phyloP scores from a whole-genome alignment of 2,888 invertebrate genomes.

The Kuschelorhynchus macadamiae region DNA sequence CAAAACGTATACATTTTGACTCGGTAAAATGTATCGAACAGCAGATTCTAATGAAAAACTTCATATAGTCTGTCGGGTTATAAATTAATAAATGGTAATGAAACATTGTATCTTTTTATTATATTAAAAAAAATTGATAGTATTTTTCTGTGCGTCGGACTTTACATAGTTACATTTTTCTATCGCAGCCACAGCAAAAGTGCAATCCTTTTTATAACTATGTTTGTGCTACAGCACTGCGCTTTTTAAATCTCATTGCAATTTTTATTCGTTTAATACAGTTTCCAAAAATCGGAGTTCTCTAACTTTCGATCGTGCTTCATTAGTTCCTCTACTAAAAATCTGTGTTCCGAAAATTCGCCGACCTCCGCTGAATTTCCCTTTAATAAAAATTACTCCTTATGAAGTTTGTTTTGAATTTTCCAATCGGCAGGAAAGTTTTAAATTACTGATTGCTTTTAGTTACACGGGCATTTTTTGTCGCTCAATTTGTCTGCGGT shows the following conservation, averaged over 20 bases:
- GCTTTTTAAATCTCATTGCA: background rate
- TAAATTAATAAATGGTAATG: too few relatives aligned
- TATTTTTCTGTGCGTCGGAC: too few relatives aligned
- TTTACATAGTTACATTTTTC: too few relatives aligned
- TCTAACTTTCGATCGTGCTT: background rate
- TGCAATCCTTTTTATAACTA: background rate
- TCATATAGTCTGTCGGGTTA: background rate
- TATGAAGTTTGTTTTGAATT: slow-evolving; percentile 25
- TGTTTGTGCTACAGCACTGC: background rate
- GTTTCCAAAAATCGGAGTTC: slow-evolving; percentile 4
- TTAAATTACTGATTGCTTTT: slow-evolving; percentile 15
- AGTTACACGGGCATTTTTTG: slow-evolving; percentile 2
- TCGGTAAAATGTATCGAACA: too few relatives aligned
- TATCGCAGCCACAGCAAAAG: too few relatives aligned
- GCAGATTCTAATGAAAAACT: background rate
- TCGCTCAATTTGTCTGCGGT: background rate
- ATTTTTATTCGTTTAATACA: slow-evolving; percentile 19
- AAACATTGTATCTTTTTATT: too few relatives aligned
- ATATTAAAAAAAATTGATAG: too few relatives aligned
- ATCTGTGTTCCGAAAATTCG: slow-evolving; percentile 8
- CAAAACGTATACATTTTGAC: too few relatives aligned
- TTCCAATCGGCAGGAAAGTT: slow-evolving; percentile 27
- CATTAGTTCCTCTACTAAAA: slow-evolving; percentile 13
- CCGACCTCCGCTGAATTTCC: slow-evolving; percentile 17
- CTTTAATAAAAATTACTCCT: slow-evolving; percentile 22